These are phyloP conservation scores for Mimas tiliae DNA, from an alignment of 2,888 invertebrate species.

Conservation along the genomic window DNA sequence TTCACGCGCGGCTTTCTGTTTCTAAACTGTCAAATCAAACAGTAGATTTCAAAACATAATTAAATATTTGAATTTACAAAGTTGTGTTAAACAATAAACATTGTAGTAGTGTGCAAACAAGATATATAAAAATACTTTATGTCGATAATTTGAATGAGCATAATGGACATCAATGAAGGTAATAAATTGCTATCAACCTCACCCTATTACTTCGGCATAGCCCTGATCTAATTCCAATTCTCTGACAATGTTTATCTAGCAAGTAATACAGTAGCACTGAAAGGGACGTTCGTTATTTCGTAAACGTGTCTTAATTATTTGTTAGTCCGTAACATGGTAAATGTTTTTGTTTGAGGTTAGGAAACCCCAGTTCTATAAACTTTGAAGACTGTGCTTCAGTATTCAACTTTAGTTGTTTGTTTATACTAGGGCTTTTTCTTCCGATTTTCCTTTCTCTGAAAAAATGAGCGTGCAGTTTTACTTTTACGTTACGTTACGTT, in stretches of 20 bases:
- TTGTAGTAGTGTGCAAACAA: no score
- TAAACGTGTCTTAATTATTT: not conserved
- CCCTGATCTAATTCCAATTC: constrained; percentile 33
- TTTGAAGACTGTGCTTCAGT: not conserved
- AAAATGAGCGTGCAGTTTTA: no score
- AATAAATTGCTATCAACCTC: constrained; percentile 34
- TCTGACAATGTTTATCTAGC: not conserved
- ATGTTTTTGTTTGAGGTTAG: not conserved
- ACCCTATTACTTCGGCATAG: constrained; percentile 42
- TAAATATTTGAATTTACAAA: no score
- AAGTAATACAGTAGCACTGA: not conserved
- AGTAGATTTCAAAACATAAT: constrained; percentile 21
- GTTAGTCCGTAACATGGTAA: not conserved
- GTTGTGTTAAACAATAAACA: no score
- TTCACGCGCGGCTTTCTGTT: constrained; percentile 35
- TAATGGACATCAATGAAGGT: constrained; percentile 77
- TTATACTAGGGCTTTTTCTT: no score
- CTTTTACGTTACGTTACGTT: no score
- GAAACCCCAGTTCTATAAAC: not conserved
- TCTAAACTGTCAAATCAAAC: constrained; percentile 39
- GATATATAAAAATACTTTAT: constrained; percentile 10
- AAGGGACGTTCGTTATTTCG: not conserved
- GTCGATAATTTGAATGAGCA: constrained; percentile 11
- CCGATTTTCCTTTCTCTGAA: no score
- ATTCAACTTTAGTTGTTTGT: no score